These are phyloP conservation scores for Esox masquinongy DNA, from an alignment of 2,797 vertebrate species.

Conservation along the genomic window DNA sequence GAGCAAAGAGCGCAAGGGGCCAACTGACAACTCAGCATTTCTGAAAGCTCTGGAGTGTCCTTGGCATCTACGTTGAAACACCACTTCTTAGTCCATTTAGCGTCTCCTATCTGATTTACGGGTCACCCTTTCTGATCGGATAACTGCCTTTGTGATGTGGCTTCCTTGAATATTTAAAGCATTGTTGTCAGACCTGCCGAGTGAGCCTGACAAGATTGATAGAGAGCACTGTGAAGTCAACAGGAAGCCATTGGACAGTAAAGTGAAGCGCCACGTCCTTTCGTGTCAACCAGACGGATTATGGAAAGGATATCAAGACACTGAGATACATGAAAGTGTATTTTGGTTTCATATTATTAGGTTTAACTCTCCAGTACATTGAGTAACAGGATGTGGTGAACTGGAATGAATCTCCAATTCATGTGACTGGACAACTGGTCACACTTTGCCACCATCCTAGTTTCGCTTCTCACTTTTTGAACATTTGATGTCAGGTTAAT, in stretches of 20 bases:
- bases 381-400: conserved; percentile 57
- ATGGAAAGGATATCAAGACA: neutral
- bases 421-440: conserved; percentile 16
- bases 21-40: neutral
- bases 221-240: conserved; percentile 43
- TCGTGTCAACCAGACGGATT: neutral
- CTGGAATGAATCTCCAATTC: conserved; percentile 29
- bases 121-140: conserved; percentile 65
- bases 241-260: conserved; percentile 16
- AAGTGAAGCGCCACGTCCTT: neutral
- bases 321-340: neutral
- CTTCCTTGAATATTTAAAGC: conserved; percentile 73
- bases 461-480: conserved; percentile 59
- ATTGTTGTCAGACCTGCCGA: conserved; percentile 65
- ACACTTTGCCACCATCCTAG: conserved; percentile 40
- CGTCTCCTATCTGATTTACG: conserved; percentile 70
- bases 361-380: conserved; percentile 13
- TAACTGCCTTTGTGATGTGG: conserved; percentile 49
- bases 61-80: conserved; percentile 36
- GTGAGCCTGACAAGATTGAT: conserved; percentile 61
- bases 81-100: conserved; percentile 25
- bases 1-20: neutral
- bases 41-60: neutral
- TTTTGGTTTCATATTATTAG: neutral
- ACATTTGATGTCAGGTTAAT: neutral